phyloP scores from a whole-genome alignment of 2,888 invertebrate species.

The Tillus elongatus region DNA sequence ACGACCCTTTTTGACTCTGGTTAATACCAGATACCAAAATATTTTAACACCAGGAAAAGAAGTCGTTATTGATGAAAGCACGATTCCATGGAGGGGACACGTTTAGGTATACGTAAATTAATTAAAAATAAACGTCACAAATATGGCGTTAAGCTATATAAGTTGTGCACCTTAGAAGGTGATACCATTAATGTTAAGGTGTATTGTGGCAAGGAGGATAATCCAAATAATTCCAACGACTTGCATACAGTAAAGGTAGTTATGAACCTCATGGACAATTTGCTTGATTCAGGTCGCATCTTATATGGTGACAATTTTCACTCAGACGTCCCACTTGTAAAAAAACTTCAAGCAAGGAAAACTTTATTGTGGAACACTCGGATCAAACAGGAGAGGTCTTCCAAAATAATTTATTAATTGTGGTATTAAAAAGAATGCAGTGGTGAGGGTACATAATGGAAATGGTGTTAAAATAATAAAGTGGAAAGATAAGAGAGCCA shows the following conservation, averaged over 20 bases:
- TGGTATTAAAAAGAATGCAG: no score
- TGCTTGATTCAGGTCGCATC: no score
- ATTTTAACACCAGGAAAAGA: not conserved
- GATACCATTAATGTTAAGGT: not conserved
- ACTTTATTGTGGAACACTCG: no score
- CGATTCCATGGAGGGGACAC: conserved; percentile 1
- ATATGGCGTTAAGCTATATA: conserved; percentile 3
- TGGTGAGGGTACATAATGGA: not conserved
- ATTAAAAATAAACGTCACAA: no score
- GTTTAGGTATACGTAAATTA: not conserved
- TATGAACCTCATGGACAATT: no score
- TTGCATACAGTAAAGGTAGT: no score
- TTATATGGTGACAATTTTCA: no score
- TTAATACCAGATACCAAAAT: not conserved
- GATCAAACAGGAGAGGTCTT: no score
- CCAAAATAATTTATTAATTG: no score
- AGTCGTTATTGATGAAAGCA: conserved; percentile 2
- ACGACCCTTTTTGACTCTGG: not conserved
- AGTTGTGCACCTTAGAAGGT: not conserved
- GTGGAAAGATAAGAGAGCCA: not conserved
- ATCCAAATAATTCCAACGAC: no score
- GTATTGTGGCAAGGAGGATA: conserved; percentile 2
- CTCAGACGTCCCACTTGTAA: no score
- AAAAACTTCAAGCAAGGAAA: no score
- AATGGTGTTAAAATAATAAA: conserved; percentile 1